Conservation (phyloP, 1,140 invertebrate genomes). For the Drosophila nannoptera region DNA sequence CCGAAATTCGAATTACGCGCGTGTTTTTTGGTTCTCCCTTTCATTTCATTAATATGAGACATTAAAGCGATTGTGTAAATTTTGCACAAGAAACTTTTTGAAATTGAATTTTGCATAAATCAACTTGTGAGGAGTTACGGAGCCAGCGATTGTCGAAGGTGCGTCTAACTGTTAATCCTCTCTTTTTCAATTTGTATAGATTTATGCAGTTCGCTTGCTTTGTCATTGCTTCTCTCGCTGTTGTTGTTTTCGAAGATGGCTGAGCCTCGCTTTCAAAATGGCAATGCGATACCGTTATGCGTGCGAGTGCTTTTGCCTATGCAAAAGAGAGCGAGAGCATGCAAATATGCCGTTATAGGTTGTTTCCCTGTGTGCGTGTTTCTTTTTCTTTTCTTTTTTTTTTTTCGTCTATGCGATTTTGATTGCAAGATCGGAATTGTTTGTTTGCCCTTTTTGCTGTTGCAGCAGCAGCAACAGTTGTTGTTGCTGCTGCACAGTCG, state of each 20-base stretch:
- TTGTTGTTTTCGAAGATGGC: neutral
- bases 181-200: neutral
- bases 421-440: slow-evolving; percentile 5
- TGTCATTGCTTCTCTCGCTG: too few relatives aligned
- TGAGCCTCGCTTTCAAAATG: slow-evolving; percentile 4
- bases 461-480: neutral
- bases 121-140: slow-evolving; percentile 11
- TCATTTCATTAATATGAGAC: slow-evolving; percentile 10
- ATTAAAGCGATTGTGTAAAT: neutral
- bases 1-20: slow-evolving; percentile 22
- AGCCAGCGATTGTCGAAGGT: slow-evolving; percentile 23
- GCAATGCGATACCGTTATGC: neutral
- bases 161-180: slow-evolving; percentile 18
- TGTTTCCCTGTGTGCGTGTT: too few relatives aligned
- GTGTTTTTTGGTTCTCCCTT: slow-evolving; percentile 1
- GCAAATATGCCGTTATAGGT: slow-evolving; percentile 35
- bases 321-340: slow-evolving; percentile 1
- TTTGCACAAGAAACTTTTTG: slow-evolving; percentile 6
- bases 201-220: neutral
- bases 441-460: slow-evolving; percentile 20
- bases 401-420: too few relatives aligned
- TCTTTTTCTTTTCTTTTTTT: slow-evolving; percentile 8
- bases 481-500: slow-evolving; percentile 9
- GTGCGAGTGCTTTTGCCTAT: neutral
- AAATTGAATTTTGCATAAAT: slow-evolving; percentile 18